These are phyloP conservation scores for Bombus terrestris DNA, from an alignment of 1,140 invertebrate species.

Conservation along the genomic window DNA sequence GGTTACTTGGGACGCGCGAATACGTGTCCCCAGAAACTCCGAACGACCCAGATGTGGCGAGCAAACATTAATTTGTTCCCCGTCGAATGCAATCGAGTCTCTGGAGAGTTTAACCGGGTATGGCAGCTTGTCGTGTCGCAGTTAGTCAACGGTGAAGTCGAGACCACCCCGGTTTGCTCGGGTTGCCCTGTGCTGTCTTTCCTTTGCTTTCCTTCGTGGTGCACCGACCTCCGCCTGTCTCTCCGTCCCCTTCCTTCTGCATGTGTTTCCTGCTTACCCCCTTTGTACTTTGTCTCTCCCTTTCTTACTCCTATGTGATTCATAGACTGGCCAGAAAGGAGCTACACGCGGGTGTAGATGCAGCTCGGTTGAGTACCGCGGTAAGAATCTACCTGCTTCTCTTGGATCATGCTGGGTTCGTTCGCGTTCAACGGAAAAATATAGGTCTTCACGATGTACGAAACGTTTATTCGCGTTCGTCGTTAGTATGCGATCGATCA, in stretches of 20 bases:
- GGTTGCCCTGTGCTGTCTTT: slow-evolving; percentile 42
- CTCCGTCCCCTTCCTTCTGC: slow-evolving; percentile 10
- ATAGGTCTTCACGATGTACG: slow-evolving; percentile 2
- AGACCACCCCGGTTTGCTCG: slow-evolving; percentile 73
- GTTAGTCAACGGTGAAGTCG: slow-evolving; percentile 71
- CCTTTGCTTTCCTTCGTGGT: slow-evolving; percentile 40
- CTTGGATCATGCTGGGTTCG: slow-evolving; percentile 40
- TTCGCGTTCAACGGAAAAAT: slow-evolving; percentile 11
- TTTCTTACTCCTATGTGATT: slow-evolving; percentile 58
- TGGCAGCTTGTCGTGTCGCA: slow-evolving; percentile 77
- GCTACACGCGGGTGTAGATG: slow-evolving; percentile 48
- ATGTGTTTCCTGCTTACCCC: slow-evolving; percentile 43
- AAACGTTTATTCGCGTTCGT: slow-evolving; percentile 7
- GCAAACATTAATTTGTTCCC: slow-evolving; percentile 74
- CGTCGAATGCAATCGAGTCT: slow-evolving; percentile 70
- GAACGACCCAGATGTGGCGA: slow-evolving; percentile 54
- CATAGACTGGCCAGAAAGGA: slow-evolving; percentile 56
- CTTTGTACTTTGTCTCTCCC: slow-evolving; percentile 42
- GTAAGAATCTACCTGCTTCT: slow-evolving; percentile 40
- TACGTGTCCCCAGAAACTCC: not conserved
- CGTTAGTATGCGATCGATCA: slow-evolving; percentile 7
- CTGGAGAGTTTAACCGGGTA: slow-evolving; percentile 69
- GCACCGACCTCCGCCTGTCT: slow-evolving; percentile 54
- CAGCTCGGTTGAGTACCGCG: slow-evolving; percentile 4
- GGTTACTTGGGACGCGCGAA: slow-evolving; percentile 20